Evolutionary conservation across 2,113 vertebrate species (phyloP), one percentile per base, ranked within the genome.

Genomic region (Platysteira castanea): DNA sequence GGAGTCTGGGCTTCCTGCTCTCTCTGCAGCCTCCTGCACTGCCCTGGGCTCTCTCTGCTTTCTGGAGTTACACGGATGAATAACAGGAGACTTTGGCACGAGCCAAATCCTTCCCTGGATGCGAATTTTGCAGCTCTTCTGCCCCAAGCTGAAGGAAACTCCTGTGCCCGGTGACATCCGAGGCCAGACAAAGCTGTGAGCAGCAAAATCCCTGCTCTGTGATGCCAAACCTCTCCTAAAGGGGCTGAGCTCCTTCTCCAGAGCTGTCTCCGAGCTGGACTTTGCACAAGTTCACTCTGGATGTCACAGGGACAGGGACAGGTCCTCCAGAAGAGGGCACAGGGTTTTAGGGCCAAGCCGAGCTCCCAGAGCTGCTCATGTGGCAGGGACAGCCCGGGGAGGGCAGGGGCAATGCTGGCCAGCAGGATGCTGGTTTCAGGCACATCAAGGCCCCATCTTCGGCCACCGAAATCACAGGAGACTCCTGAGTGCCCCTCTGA

Each of bases 1-100:
- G 74, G 56, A 87, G 12, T 87, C 79, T 64, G 79, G 78, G n/a
- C 10, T 71, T 6, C 27, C 69, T 82, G 77, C 89, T 75, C 1
- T 24, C 63, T 5, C 71, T 76, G 50, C 87, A 60, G 61, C 8
- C 76, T 87, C 59, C 71, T 33, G 46, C 42, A 5, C 67, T 14
- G 12, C 26, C 5, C 92, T 56, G 73, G 30, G 22, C 84, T 61
- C 26, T 14, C 77, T 46, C 50, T 53, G 33, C 70, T 22, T 6
- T 28, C 77, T 33, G 0, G 39, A 63, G n/a, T n/a, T 6, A 3
- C 22, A 2, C 0, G n/a, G 19, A 10, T 6, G 46, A 73, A 46
- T 7, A 10, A 15, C 31, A 68, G 41, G 28, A 57, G 49, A 2
- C 15, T 68, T 31, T 27, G 57, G 46, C 50, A 41, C 21, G 7